Base-by-base conservation (phyloP, 2,113 vertebrate species). In the Scytalopus superciliaris region DNA sequence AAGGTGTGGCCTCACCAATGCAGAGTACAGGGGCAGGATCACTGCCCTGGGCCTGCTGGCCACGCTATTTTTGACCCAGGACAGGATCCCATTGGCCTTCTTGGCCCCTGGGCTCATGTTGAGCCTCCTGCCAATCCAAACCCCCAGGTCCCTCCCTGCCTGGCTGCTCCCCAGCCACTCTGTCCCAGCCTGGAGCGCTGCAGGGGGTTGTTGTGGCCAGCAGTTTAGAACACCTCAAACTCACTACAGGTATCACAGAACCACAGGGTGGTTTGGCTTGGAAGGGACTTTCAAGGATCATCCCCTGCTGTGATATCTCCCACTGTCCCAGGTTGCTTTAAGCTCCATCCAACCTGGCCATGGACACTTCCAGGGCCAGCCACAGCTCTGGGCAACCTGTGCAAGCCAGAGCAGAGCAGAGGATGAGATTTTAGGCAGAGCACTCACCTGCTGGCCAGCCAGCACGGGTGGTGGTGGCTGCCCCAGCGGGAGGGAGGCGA, bases 381-480 rank as follows among this genome's bases (percentile, higher is more conserved):
- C 78, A 3, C 28, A 14, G 69, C 39, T n/a, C 33, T 4, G 23
- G 52, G 28, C 31, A 5, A 25, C 7, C 15, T 2, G 39, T 3
- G 14, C 0, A 11, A 30, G 31, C 3, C 44, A 8, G 40, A 68
- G 45, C 31, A 63, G 55, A 10, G 22, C 14, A n/a, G 27, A 57
- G 66, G 49, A 9, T 0, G 1, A 27, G 27, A 13, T 27, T 22
- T 2, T 4, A 0, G 3, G 85, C 31, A 57, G 62, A 10, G 62
- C 53, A 63, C 98, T 98, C 75, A 99, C 99, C 98, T 98, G 98
- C 92, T 98, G 98, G 69, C 93, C 17, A 0, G 95, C 59, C 83
- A 98, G 95, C 17, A 90, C 79, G 0, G 98, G 91, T 21, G 97
- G 97, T 3, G 94, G 82, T 0, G 87, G 55, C 66, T 96, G 97